Conservation (phyloP, 2,888 invertebrate species). For the Acanthoscelides obtectus region DNA sequence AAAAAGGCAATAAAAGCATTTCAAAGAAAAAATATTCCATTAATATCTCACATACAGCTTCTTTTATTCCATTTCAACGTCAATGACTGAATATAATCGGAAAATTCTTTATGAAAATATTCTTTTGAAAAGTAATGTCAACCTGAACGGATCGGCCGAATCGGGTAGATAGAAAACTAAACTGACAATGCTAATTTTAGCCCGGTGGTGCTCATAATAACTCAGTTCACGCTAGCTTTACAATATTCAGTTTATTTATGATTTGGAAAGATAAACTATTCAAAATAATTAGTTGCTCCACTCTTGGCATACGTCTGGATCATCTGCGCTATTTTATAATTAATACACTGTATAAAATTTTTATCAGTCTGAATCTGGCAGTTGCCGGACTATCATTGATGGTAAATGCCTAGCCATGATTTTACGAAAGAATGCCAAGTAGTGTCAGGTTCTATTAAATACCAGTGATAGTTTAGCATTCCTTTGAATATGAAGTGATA, state of each 20-base stretch:
- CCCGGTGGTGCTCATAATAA: not conserved
- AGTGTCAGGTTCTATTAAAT: not conserved
- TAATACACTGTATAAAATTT: slow-evolving; percentile 23
- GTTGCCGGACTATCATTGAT: not conserved
- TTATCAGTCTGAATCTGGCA: slow-evolving; percentile 23
- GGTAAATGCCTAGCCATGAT: not conserved
- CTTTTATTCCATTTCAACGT: too few species aligned
- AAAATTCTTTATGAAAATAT: too few species aligned
- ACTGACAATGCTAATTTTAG: slow-evolving; percentile 40
- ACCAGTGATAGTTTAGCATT: not conserved
- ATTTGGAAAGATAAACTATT: slow-evolving; percentile 11
- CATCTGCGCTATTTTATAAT: slow-evolving; percentile 20
- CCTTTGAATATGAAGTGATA: not conserved
- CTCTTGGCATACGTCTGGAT: slow-evolving; percentile 26
- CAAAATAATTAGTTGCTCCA: slow-evolving; percentile 19
- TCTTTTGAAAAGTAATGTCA: not conserved
- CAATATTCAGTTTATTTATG: slow-evolving; percentile 7
- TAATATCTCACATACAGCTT: too few species aligned
- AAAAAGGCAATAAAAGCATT: too few species aligned
- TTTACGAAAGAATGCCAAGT: not conserved
- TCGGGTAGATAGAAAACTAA: slow-evolving; percentile 49
- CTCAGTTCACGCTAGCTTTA: slow-evolving; percentile 1
- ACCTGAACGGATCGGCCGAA: slow-evolving; percentile 31
- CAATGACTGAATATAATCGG: too few species aligned
- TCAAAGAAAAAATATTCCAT: too few species aligned